phyloP scores from a whole-genome alignment of 2,797 vertebrate species.

The Gymnocypris eckloni region DNA sequence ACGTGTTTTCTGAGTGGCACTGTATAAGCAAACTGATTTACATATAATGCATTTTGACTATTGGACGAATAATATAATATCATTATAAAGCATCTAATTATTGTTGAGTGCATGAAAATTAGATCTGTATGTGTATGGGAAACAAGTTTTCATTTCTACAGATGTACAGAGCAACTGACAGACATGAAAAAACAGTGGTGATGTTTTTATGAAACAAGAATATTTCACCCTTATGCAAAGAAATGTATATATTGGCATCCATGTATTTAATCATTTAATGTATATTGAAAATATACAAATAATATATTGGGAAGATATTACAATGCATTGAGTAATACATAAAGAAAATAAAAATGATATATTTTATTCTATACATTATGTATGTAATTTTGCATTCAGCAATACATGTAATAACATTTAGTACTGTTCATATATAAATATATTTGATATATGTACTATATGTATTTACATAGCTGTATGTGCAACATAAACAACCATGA shows the following conservation, averaged over 20 bases:
- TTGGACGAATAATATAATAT: slow-evolving; percentile 14
- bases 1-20: slow-evolving; percentile 9
- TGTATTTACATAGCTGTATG: no score
- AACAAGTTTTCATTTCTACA: background rate
- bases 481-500: no score
- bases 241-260: background rate
- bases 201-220: background rate
- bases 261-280: background rate
- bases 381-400: background rate
- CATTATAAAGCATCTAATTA: slow-evolving; percentile 22
- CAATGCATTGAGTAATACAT: background rate
- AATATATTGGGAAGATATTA: background rate
- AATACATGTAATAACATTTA: background rate
- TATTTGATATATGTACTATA: no score
- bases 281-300: background rate
- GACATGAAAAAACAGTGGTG: background rate
- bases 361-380: background rate
- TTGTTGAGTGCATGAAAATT: slow-evolving; percentile 12
- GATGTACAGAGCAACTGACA: background rate
- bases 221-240: background rate
- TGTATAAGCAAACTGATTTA: slow-evolving; percentile 16
- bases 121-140: background rate
- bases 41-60: slow-evolving; percentile 3
- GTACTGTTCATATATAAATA: no score
- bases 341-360: background rate